Percentiles rank a stretch among this genome's conserved stretches.
phyloP scores from a whole-genome alignment of 2,888 invertebrate species.

The Euzophera pinguis region DNA sequence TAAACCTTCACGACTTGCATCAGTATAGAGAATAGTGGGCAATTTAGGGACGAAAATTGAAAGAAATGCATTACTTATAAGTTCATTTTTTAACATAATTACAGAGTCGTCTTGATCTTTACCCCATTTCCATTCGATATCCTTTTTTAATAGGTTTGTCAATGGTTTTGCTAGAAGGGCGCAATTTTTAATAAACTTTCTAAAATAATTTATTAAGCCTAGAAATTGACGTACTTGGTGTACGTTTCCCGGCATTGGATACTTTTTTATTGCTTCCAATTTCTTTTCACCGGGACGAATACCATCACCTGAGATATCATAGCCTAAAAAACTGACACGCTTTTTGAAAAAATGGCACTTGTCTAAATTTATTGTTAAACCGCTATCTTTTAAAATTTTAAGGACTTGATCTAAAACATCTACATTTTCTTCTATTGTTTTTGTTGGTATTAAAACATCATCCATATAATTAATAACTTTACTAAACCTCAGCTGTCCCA shows the following conservation, averaged over 20 bases:
- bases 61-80: constrained; percentile 18
- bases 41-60: constrained; percentile 26
- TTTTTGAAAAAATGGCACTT: constrained; percentile 15
- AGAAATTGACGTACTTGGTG: constrained; percentile 34
- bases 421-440: constrained; percentile 18
- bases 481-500: constrained; percentile 14
- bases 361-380: constrained; percentile 18
- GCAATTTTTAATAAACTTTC: constrained; percentile 28
- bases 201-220: constrained; percentile 24
- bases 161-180: constrained; percentile 26
- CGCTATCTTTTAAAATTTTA: constrained; percentile 13
- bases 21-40: constrained; percentile 35
- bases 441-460: constrained; percentile 29
- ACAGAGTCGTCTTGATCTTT: constrained; percentile 19
- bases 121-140: constrained; percentile 30
- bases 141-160: constrained; percentile 23
- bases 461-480: constrained; percentile 28
- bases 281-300: constrained; percentile 15
- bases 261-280: constrained; percentile 14
- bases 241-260: constrained; percentile 16
- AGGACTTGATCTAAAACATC: constrained; percentile 16
- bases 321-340: constrained; percentile 15
- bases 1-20: constrained; percentile 37
- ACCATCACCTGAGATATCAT: constrained; percentile 12
- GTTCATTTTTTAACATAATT: constrained; percentile 9